These are phyloP conservation scores for Capricornis sumatraensis DNA, from an alignment of 2,113 vertebrate species.

Conservation along the genomic window DNA sequence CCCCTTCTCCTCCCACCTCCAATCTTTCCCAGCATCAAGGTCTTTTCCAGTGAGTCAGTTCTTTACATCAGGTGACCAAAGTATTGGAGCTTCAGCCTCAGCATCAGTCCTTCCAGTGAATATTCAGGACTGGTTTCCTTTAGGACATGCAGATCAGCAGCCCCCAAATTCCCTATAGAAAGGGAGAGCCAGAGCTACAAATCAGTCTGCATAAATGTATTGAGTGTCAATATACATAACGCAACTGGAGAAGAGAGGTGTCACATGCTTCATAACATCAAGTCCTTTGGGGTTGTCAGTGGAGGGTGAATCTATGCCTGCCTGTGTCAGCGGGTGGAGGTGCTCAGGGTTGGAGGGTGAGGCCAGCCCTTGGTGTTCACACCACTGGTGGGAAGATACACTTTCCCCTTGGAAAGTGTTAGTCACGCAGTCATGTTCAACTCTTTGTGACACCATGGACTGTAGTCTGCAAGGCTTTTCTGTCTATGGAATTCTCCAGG, in stretches of 20 bases:
- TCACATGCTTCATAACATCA: background rate
- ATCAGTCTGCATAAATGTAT: background rate
- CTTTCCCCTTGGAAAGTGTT: background rate
- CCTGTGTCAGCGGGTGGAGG: too few species aligned
- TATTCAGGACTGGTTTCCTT: background rate
- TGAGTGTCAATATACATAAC: accelerated
- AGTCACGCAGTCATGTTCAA: background rate
- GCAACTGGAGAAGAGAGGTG: background rate
- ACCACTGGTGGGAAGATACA: accelerated
- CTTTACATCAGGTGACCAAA: background rate
- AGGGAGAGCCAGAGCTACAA: background rate
- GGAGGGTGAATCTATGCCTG: background rate
- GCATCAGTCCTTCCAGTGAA: background rate
- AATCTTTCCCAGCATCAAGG: background rate
- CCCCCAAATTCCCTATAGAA: background rate
- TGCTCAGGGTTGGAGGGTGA: background rate
- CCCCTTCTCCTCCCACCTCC: background rate
- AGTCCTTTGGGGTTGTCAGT: background rate
- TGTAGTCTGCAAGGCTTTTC: background rate
- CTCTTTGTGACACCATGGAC: background rate
- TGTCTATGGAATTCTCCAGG: background rate
- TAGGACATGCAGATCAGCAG: background rate
- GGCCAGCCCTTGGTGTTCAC: background rate
- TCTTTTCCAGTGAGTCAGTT: background rate
- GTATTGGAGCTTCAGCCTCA: background rate